Conservation (phyloP, 2,888 invertebrate genomes). For the Parapristionchus giblindavisi region DNA sequence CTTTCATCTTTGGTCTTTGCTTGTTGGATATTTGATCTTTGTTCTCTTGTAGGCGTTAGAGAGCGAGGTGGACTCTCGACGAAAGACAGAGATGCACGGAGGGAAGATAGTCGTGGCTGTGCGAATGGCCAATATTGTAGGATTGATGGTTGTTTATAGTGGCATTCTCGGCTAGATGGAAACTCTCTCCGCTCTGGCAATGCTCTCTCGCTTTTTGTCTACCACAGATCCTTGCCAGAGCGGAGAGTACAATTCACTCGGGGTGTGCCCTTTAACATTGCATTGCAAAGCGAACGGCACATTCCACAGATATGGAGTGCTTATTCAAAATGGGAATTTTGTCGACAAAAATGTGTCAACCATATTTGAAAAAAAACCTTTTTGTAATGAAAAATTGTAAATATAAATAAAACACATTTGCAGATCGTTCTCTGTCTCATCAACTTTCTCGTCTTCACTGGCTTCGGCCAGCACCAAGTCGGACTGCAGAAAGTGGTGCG, state of each 20-base stretch:
- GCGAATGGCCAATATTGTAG: conserved; percentile 65
- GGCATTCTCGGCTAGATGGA: not conserved
- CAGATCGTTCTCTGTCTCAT: conserved; percentile 61
- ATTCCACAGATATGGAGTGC: not conserved
- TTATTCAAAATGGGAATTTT: too few species aligned
- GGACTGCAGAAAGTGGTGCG: conserved; percentile 11
- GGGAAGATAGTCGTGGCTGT: conserved; percentile 64
- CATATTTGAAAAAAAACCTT: too few species aligned
- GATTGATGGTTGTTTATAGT: not conserved
- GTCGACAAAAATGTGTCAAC: too few species aligned
- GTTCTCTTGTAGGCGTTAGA: conserved; percentile 54
- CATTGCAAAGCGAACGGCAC: not conserved
- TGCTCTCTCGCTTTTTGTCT: too few species aligned
- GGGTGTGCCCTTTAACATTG: not conserved
- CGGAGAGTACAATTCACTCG: too few species aligned
- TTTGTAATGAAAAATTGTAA: too few species aligned
- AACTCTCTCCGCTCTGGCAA: too few species aligned
- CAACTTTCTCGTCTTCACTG: conserved; percentile 63
- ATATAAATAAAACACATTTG: too few species aligned
- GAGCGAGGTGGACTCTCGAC: conserved; percentile 62
- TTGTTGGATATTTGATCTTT: not conserved
- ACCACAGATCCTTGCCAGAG: too few species aligned
- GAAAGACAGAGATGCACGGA: conserved; percentile 62
- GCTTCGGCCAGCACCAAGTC: conserved; percentile 65
- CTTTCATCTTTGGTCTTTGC: not conserved